Evolutionary conservation across 1,140 invertebrate genomes (phyloP).

Genomic region (Aplysia californica): DNA sequence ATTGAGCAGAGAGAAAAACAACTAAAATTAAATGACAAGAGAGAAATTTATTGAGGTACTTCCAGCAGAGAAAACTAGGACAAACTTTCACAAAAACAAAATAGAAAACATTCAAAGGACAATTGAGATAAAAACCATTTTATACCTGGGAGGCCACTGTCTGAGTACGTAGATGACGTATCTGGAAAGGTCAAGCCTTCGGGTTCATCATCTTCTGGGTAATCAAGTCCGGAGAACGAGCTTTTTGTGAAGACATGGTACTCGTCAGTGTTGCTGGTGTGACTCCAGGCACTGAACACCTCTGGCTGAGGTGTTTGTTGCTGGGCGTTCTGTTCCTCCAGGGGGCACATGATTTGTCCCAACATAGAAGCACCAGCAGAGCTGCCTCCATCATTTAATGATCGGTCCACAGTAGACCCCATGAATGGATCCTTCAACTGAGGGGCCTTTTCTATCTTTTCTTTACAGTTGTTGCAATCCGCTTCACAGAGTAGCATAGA

Average conservation of each 20-base stretch:
- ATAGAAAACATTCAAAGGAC: not conserved
- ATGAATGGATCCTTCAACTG: slow-evolving; percentile 21
- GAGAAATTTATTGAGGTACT: no score
- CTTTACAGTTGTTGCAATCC: not conserved
- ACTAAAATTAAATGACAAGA: no score
- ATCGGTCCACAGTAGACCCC: not conserved
- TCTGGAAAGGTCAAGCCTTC: not conserved
- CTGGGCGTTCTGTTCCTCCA: not conserved
- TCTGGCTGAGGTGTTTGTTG: not conserved
- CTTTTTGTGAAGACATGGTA: not conserved
- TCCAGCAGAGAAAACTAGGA: no score
- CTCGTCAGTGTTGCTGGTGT: not conserved
- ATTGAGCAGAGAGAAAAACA: no score
- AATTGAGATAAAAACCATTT: not conserved
- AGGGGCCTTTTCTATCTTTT: not conserved
- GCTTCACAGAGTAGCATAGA: slow-evolving; percentile 2
- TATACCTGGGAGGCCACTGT: slow-evolving; percentile 1
- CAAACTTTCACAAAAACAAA: not conserved
- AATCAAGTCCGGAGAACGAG: not conserved
- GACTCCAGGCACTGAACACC: slow-evolving; percentile 18
- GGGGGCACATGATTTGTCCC: not conserved
- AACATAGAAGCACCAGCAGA: not conserved
- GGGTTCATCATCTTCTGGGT: not conserved
- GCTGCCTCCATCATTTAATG: not conserved
- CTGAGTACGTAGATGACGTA: slow-evolving; percentile 4